These are phyloP conservation scores for Scotopteryx bipunctaria DNA, from an alignment of 2,888 invertebrate species.

Conservation along the genomic window DNA sequence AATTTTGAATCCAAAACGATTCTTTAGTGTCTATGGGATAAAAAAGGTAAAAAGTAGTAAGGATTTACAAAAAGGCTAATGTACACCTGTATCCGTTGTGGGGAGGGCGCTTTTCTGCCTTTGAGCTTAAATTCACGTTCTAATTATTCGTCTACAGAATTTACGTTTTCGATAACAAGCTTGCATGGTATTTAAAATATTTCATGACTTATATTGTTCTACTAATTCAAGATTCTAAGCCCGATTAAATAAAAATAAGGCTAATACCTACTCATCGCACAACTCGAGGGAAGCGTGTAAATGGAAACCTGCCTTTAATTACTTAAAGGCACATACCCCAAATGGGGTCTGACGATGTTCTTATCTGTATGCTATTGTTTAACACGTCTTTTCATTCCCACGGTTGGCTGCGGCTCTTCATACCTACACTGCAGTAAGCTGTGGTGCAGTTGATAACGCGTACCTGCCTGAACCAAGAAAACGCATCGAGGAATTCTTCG, in stretches of 20 bases:
- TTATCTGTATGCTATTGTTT: constrained; percentile 80
- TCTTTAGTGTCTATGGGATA: constrained; percentile 34
- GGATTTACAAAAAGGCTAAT: constrained; percentile 60
- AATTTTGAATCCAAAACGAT: constrained; percentile 38
- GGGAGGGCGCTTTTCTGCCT: constrained; percentile 28
- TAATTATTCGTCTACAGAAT: constrained; percentile 7
- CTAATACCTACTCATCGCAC: constrained; percentile 26
- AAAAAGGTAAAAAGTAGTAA: constrained; percentile 45
- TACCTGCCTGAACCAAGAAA: constrained; percentile 53
- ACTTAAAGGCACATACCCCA: constrained; percentile 66
- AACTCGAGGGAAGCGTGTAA: constrained; percentile 41
- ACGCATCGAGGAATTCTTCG: constrained; percentile 47
- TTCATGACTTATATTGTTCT: too few species aligned
- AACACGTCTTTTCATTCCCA: constrained; percentile 81
- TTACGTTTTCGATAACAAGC: too few species aligned
- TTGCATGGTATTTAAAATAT: too few species aligned
- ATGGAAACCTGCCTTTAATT: constrained; percentile 70
- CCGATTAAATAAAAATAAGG: constrained; percentile 19
- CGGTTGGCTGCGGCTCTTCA: constrained; percentile 52
- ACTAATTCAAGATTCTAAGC: constrained; percentile 4
- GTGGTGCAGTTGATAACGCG: constrained; percentile 68
- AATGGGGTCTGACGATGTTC: constrained; percentile 73
- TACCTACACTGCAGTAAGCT: constrained; percentile 36
- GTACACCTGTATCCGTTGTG: constrained; percentile 72
- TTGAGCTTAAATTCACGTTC: constrained; percentile 15